Conservation (phyloP, 2,113 vertebrate species). For the Brachionichthys hirsutus region DNA sequence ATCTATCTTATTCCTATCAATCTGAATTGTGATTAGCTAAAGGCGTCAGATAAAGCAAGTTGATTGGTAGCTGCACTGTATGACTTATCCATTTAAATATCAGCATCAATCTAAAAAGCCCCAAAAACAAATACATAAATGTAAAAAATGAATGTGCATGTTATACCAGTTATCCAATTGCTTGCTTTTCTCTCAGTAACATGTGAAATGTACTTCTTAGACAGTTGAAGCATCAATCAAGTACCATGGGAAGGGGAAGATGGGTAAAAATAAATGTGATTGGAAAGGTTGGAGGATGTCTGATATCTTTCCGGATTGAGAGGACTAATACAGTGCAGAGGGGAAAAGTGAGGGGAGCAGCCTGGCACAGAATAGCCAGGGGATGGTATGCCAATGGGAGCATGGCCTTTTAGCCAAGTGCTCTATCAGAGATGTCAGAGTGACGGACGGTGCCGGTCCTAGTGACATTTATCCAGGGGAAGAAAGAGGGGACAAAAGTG, state of each 20-base stretch:
- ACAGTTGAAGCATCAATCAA: constrained; percentile 1
- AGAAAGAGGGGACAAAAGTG: constrained; percentile 42
- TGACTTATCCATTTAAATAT: constrained; percentile 3
- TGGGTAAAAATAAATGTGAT: not conserved
- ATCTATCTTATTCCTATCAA: constrained; percentile 51
- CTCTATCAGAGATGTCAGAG: constrained; percentile 74
- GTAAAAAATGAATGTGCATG: too few relatives aligned
- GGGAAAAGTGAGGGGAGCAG: constrained; percentile 20
- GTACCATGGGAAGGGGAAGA: not conserved
- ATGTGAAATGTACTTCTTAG: constrained; percentile 11
- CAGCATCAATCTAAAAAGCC: not conserved
- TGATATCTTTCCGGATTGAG: constrained; percentile 19
- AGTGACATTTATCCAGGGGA: constrained; percentile 74
- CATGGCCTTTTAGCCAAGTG: constrained; percentile 71
- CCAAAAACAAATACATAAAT: not conserved
- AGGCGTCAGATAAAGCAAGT: constrained; percentile 38
- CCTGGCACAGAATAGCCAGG: constrained; percentile 60
- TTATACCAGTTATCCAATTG: too few relatives aligned
- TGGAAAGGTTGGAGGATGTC: not conserved
- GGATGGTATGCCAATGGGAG: constrained; percentile 72
- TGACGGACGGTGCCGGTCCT: constrained; percentile 65
- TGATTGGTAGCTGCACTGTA: constrained; percentile 22
- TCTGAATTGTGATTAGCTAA: constrained; percentile 50
- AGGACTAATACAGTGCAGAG: constrained; percentile 34
- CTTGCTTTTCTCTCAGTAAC: too few relatives aligned